Evolutionary conservation across 2,113 vertebrate species (phyloP).

Genomic region (Ameiurus melas): DNA sequence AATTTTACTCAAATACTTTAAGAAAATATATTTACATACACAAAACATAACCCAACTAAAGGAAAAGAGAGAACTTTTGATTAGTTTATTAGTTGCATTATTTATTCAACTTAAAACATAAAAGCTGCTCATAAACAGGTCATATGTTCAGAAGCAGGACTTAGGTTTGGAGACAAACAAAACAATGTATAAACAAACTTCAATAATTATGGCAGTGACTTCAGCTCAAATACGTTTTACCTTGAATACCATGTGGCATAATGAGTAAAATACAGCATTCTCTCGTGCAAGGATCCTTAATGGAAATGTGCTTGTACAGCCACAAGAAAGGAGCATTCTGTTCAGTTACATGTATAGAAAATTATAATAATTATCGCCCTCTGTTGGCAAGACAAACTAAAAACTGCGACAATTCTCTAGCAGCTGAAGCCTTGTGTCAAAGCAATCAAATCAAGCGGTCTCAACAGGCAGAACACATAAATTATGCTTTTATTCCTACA

Average conservation of each 20-base stretch:
- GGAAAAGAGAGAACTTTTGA: neutral
- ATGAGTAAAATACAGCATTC: conserved; percentile 35
- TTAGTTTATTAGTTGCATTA: neutral
- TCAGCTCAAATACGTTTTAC: conserved; percentile 18
- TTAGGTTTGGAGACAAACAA: conserved; percentile 13
- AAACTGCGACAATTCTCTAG: neutral
- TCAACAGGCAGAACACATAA: neutral
- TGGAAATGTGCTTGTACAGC: neutral
- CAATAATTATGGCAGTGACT: conserved; percentile 43
- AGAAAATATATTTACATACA: neutral
- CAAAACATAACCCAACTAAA: neutral
- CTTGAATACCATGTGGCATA: conserved; percentile 30
- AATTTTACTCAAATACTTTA: neutral
- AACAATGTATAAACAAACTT: conserved; percentile 32
- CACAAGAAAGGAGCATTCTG: neutral
- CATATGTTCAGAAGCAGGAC: neutral
- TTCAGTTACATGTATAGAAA: neutral
- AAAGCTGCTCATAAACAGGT: conserved; percentile 9
- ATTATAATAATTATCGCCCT: neutral
- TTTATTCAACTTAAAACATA: conserved; percentile 41
- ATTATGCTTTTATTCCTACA: neutral
- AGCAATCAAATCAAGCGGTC: neutral
- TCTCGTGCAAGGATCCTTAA: conserved; percentile 3
- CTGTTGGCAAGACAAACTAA: conserved; percentile 11
- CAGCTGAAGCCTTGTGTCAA: neutral